Evolutionary conservation across 2,888 invertebrate genomes (phyloP).

Genomic region (Buathra laborator): DNA sequence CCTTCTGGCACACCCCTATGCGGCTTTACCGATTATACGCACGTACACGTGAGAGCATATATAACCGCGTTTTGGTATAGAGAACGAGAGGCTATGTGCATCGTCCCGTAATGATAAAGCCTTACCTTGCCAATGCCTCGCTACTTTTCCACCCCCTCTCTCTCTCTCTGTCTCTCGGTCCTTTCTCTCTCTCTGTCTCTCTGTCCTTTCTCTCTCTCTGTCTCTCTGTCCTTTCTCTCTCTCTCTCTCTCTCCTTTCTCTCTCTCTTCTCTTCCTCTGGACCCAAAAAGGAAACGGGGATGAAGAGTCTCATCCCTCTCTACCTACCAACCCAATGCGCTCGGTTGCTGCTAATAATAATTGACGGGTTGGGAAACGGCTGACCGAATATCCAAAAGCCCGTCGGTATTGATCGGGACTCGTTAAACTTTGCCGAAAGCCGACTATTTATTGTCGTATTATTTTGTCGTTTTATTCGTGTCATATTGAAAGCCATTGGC

Average conservation of each 20-base stretch:
- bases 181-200: not conserved
- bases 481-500: not conserved
- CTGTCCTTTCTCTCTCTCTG: not conserved
- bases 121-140: conserved; percentile 30
- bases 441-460: not conserved
- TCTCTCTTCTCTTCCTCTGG: not conserved
- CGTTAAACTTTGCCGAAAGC: conserved; percentile 37
- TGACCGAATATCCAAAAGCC: conserved; percentile 45
- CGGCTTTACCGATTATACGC: conserved; percentile 57
- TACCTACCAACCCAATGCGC: not conserved
- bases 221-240: not conserved
- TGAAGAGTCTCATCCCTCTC: not conserved
- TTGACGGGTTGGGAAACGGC: conserved; percentile 47
- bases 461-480: not conserved
- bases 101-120: conserved; percentile 57
- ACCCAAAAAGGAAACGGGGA: not conserved
- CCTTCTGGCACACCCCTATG: conserved; percentile 46
- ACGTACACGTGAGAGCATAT: conserved; percentile 37
- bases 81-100: conserved; percentile 31
- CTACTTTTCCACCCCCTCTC: not conserved
- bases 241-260: not conserved
- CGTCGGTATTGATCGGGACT: conserved; percentile 49
- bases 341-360: conserved; percentile 62
- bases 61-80: conserved; percentile 18
- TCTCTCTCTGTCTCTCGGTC: not conserved